Evolutionary conservation across 2,888 invertebrate species (phyloP), one percentile per base, ranked within the genome.

Genomic region (Diaprepes abbreviatus): DNA sequence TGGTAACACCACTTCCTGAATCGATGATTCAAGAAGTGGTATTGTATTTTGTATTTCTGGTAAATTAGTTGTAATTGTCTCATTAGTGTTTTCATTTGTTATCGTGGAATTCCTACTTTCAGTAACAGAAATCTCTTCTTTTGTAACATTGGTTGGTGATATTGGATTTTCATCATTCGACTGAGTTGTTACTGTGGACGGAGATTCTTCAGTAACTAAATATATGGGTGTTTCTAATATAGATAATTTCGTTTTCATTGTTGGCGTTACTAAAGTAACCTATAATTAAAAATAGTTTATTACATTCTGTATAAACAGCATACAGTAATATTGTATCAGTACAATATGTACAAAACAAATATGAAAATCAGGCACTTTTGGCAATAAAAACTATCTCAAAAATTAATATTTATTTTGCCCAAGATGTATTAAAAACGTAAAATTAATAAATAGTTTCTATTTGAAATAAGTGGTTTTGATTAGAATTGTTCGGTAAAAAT

Each of bases 1-100:
- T 45, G 78, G 77, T 6, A 45, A 24, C n/a, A 77, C n/a, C 28
- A 83, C 77, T 66, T 85, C 85, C 70, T 81, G 79, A 62, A 85
- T 83, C 3, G 86, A 86, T 1, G 85, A 83, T 74, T 86, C 85
- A 17, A 86, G 72, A 19, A 80, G 72, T 6, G 84, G 82, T 10
- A 79, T 80, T 3, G 79, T 43, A 24, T 65, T 78, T 10, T 74
- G 76, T 12, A 74, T 21, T 55, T 55, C 43, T 12, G 57, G 24
- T 24, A 65, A 3, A 48, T 33, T 21, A 10, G 28, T 38, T 19
- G 12, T 9, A 16, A 19, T 45, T 14, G 48, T 50, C 3, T 28
- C 16, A 10, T 16, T 28, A 9, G 1, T 2, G 16, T 0, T 14
- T 9, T 28, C 36, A 1, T 43, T 9, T n/a, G 14, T 48, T 16